Conservation (phyloP, 2,888 invertebrate genomes). For the Temnothorax unifasciatus region DNA sequence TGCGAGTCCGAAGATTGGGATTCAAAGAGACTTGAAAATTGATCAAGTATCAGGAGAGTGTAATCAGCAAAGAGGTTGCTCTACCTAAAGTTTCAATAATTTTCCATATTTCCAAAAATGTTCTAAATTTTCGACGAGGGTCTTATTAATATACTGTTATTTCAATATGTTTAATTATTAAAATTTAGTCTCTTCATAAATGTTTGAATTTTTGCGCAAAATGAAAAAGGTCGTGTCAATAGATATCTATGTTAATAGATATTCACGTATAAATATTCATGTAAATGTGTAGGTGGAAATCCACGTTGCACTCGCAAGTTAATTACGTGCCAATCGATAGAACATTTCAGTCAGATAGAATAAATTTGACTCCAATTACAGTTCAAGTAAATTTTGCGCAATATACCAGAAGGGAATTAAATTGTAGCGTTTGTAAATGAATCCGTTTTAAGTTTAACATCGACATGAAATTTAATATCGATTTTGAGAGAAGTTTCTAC, state of each 20-base stretch:
- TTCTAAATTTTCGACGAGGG: too few species aligned
- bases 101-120: too few species aligned
- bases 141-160: too few species aligned
- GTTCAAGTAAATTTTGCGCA: not conserved
- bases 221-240: not conserved
- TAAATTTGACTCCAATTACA: not conserved
- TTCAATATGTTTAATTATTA: slow-evolving; percentile 6
- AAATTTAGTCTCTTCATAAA: not conserved
- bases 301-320: not conserved
- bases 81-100: not conserved
- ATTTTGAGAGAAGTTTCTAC: not conserved
- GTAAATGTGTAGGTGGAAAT: not conserved
- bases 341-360: not conserved
- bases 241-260: slow-evolving; percentile 3
- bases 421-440: not conserved
- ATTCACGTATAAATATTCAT: not conserved
- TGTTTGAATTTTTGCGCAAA: not conserved
- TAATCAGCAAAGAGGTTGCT: not conserved
- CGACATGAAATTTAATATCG: not conserved
- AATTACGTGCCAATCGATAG: not conserved
- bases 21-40: not conserved
- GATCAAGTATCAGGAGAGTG: not conserved
- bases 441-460: not conserved
- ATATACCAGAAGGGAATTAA: not conserved
- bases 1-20: not conserved